Evolutionary conservation across 2,888 invertebrate genomes (phyloP).

Genomic region (Diachrysia chrysitis): DNA sequence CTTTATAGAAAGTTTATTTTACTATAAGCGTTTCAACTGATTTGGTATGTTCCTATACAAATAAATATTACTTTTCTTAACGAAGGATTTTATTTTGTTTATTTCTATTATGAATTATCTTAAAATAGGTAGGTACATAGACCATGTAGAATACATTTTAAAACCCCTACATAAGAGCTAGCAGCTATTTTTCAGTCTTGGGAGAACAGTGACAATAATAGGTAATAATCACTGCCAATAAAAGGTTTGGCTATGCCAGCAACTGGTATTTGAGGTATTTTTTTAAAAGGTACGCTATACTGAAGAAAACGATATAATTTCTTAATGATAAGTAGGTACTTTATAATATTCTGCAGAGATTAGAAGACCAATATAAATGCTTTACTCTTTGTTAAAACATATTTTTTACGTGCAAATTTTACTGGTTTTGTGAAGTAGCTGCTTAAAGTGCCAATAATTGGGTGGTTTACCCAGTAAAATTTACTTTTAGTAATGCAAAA

Average conservation of each 20-base stretch:
- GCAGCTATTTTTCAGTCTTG: slow-evolving; percentile 19
- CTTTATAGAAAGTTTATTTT: slow-evolving; percentile 17
- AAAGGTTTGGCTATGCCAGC: slow-evolving; percentile 12
- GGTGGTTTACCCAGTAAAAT: too few species aligned
- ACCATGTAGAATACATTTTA: slow-evolving; percentile 13
- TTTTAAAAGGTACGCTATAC: too few species aligned
- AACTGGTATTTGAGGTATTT: too few species aligned
- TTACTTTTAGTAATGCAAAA: too few species aligned
- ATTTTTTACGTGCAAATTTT: too few species aligned
- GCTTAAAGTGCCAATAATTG: too few species aligned
- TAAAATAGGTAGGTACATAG: slow-evolving; percentile 8
- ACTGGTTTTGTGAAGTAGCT: too few species aligned
- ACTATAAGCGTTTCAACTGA: slow-evolving; percentile 18
- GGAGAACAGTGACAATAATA: slow-evolving; percentile 22
- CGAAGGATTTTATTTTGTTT: slow-evolving; percentile 23
- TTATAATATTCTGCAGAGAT: slow-evolving; percentile 19
- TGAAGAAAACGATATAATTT: too few species aligned
- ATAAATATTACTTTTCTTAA: slow-evolving; percentile 16
- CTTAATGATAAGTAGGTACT: too few species aligned
- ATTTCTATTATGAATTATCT: slow-evolving; percentile 16
- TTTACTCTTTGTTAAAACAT: slow-evolving; percentile 20
- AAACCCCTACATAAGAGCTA: slow-evolving; percentile 19
- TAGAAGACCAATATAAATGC: slow-evolving; percentile 22
- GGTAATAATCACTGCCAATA: slow-evolving; percentile 23
- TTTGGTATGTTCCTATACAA: slow-evolving; percentile 14